Evolutionary conservation across 2,113 vertebrate species (phyloP).

Genomic region (Cariama cristata): DNA sequence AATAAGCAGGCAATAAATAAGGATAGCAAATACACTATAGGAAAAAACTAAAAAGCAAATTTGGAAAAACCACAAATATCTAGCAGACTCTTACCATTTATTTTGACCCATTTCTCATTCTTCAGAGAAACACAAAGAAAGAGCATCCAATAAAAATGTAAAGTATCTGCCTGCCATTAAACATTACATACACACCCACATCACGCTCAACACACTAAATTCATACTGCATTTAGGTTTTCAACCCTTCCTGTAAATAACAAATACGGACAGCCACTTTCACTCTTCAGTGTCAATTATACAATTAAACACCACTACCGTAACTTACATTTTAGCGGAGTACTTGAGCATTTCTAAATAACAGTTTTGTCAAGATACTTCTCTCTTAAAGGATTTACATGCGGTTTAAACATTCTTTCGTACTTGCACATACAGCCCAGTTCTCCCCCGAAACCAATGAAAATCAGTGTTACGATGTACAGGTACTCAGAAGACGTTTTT

Average conservation of each 20-base stretch:
- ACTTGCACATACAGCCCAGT: neutral
- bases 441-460: neutral
- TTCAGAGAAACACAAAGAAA: neutral
- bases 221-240: neutral
- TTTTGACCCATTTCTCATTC: neutral
- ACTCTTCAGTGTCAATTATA: neutral
- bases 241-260: neutral
- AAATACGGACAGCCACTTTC: neutral
- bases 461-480: neutral
- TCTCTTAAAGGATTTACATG: neutral
- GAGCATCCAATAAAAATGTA: neutral
- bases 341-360: neutral
- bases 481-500: neutral
- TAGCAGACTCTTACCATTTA: neutral
- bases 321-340: neutral
- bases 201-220: neutral
- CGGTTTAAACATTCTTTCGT: neutral
- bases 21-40: neutral
- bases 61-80: neutral
- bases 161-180: neutral
- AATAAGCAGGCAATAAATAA: neutral
- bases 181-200: neutral
- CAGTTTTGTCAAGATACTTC: neutral
- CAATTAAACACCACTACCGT: neutral
- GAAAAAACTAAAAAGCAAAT: neutral